These are phyloP conservation scores for Cataglyphis rosenhaueri DNA, from an alignment of 2,888 invertebrate species.

Conservation along the genomic window DNA sequence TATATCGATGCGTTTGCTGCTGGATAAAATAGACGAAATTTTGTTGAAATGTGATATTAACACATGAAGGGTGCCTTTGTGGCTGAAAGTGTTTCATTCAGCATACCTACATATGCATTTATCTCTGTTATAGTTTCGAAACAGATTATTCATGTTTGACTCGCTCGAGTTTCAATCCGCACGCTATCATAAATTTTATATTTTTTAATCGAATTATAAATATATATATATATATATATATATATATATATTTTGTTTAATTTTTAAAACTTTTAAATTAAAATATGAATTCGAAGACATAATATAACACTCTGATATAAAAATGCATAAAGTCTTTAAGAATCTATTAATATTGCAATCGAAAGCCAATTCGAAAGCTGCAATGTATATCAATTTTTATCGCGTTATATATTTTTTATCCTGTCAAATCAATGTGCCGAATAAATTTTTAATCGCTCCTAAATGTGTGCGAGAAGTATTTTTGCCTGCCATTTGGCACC, in stretches of 20 bases:
- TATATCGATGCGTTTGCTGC: background rate
- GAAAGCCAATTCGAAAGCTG: background rate
- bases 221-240: background rate
- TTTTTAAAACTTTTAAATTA: background rate
- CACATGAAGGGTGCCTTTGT: slow-evolving; percentile 19
- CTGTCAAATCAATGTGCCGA: background rate
- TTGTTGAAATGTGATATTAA: slow-evolving; percentile 48
- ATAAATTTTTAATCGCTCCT: slow-evolving; percentile 2
- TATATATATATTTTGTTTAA: too few species aligned
- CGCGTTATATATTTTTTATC: background rate
- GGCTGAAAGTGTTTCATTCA: slow-evolving; percentile 36
- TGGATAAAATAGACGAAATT: slow-evolving; percentile 47
- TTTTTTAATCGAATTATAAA: background rate
- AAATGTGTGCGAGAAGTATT: slow-evolving; percentile 17
- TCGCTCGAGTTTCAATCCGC: slow-evolving; percentile 9
- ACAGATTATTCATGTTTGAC: slow-evolving; percentile 39
- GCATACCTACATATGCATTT: slow-evolving; percentile 33
- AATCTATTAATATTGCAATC: background rate
- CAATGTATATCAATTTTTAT: background rate
- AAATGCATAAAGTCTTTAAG: background rate
- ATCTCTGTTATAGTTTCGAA: slow-evolving; percentile 38
- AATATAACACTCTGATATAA: background rate
- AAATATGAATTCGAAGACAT: background rate
- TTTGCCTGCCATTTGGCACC: slow-evolving; percentile 35
- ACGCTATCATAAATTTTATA: background rate